These are phyloP conservation scores for Glossophaga mutica DNA, from an alignment of 2,797 vertebrate genomes.

Conservation along the genomic window DNA sequence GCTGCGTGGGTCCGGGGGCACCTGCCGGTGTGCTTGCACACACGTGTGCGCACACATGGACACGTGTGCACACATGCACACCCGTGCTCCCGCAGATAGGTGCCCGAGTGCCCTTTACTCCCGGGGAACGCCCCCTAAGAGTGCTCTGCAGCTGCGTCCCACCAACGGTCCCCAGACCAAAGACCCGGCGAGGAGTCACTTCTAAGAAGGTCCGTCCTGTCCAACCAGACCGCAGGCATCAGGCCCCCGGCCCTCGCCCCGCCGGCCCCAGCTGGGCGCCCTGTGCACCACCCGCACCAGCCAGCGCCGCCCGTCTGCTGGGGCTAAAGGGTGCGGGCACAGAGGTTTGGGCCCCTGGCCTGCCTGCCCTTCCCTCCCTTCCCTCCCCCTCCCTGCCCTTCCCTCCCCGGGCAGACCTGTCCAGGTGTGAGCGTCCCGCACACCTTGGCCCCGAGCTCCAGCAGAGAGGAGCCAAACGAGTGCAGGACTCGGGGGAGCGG, in stretches of 20 bases:
- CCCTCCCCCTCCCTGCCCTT: too few relatives aligned
- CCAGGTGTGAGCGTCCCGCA: not conserved
- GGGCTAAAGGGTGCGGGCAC: not conserved
- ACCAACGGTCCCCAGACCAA: too few relatives aligned
- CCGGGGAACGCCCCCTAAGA: fast-evolving
- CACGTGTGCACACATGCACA: not conserved
- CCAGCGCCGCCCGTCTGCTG: fast-evolving
- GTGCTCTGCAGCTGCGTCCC: not conserved
- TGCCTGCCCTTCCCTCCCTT: too few relatives aligned
- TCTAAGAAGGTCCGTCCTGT: fast-evolving
- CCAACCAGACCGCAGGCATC: not conserved
- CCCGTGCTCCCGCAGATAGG: not conserved
- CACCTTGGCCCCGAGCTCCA: not conserved
- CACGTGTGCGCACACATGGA: not conserved
- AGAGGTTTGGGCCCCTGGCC: fast-evolving
- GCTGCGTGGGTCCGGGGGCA: not conserved
- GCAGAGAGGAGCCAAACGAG: not conserved
- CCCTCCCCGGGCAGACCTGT: too few relatives aligned
- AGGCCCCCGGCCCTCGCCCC: not conserved
- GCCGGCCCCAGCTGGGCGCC: fast-evolving
- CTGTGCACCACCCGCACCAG: not conserved
- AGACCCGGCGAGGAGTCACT: not conserved
- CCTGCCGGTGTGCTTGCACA: too few relatives aligned
- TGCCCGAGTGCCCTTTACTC: too few relatives aligned
- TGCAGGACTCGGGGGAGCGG: fast-evolving